Percentiles rank a stretch among this genome's conserved stretches.
Evolutionary conservation across 2,113 vertebrate species (phyloP).

Genomic region (Ancistrus triradiatus): DNA sequence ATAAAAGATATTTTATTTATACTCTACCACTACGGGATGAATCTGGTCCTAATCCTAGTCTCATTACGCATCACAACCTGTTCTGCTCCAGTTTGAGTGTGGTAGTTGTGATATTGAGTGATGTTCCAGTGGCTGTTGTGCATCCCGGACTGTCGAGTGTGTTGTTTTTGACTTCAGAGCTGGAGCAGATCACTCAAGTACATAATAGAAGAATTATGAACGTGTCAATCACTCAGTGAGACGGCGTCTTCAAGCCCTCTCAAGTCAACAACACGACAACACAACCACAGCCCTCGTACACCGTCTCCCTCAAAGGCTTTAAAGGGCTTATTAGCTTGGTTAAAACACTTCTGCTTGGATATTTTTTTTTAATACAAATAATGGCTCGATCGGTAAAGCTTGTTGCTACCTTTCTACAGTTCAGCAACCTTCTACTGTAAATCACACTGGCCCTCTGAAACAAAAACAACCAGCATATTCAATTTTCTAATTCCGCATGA

Average conservation of each 20-base stretch:
- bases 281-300: conserved; percentile 26
- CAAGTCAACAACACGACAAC: conserved; percentile 42
- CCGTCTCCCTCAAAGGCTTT: conserved; percentile 32
- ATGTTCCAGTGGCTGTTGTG: conserved; percentile 2
- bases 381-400: no score
- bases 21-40: no score
- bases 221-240: conserved; percentile 44
- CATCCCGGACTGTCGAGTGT: conserved; percentile 29
- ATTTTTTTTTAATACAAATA: no score
- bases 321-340: conserved; percentile 34
- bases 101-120: neutral
- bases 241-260: conserved; percentile 35
- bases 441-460: conserved; percentile 27
- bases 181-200: conserved; percentile 49
- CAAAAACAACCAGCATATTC: conserved; percentile 60
- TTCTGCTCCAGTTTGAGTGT: no score
- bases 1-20: no score
- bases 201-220: conserved; percentile 50
- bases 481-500: conserved; percentile 69
- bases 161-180: conserved; percentile 41
- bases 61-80: no score
- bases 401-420: no score
- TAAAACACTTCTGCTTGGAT: conserved; percentile 32
- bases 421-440: neutral
- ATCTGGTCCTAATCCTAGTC: no score